Conservation (phyloP, 2,797 vertebrate species). For the Carapus acus region DNA sequence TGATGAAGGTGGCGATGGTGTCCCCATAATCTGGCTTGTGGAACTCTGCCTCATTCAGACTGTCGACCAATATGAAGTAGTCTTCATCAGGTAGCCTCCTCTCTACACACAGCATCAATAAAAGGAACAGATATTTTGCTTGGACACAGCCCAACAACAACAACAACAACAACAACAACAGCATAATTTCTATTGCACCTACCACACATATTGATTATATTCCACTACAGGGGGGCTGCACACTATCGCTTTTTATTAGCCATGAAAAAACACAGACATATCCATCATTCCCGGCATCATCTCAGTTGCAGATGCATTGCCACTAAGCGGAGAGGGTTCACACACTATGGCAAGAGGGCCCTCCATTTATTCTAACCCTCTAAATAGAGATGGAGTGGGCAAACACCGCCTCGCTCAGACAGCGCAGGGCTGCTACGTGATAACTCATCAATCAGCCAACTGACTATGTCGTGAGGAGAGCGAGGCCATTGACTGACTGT, state of each 20-base stretch:
- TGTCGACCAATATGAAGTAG: slow-evolving; percentile 91
- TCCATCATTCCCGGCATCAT: slow-evolving; percentile 54
- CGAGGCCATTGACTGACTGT: slow-evolving; percentile 35
- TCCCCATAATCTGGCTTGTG: slow-evolving; percentile 99
- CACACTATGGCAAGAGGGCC: slow-evolving; percentile 44
- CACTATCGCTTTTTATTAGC: slow-evolving; percentile 43
- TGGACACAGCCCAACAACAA: slow-evolving; percentile 7
- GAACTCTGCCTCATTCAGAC: slow-evolving; percentile 97
- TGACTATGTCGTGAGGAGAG: slow-evolving; percentile 45
- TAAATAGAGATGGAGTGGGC: slow-evolving; percentile 59
- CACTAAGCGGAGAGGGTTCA: slow-evolving; percentile 34
- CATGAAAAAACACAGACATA: slow-evolving; percentile 21
- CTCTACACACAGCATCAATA: slow-evolving; percentile 66
- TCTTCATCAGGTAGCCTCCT: slow-evolving; percentile 90
- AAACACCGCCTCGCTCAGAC: slow-evolving; percentile 42
- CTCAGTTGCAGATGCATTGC: slow-evolving; percentile 34
- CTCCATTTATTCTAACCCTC: slow-evolving; percentile 51
- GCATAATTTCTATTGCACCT: slow-evolving; percentile 37
- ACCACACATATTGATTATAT: slow-evolving; percentile 42
- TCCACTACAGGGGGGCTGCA: slow-evolving; percentile 33
- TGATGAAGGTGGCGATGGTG: slow-evolving; percentile 91
- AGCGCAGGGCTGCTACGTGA: slow-evolving; percentile 36
- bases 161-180: slow-evolving; percentile 8
- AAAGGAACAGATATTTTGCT: slow-evolving; percentile 7
- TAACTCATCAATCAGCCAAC: slow-evolving; percentile 53